Conservation (phyloP, 2,113 vertebrate genomes). For the Atrichornis clamosus region DNA sequence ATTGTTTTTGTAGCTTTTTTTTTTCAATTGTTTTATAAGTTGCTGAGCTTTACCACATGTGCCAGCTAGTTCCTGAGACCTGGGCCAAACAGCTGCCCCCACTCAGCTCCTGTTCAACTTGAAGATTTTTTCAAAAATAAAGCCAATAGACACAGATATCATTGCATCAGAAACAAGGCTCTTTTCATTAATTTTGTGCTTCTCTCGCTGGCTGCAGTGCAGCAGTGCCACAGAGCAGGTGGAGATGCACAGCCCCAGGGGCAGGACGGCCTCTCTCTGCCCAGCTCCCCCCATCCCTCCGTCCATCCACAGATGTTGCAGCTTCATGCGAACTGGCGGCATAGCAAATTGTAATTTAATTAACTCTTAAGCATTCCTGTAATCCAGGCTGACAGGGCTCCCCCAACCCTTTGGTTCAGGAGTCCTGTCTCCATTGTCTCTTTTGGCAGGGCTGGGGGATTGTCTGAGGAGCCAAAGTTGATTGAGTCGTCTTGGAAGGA, state of each 20-base stretch:
- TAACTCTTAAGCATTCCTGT: conserved; percentile 54
- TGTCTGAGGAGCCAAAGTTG: background rate
- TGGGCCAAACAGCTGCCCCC: background rate
- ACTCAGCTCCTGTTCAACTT: background rate
- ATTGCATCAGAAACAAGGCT: accelerated
- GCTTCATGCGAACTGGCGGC: conserved; percentile 71
- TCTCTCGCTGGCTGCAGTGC: background rate
- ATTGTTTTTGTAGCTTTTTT: background rate
- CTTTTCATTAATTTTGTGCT: accelerated
- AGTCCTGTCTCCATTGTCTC: background rate
- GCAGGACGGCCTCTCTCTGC: background rate
- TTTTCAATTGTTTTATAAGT: accelerated
- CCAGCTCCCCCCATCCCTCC: conserved; percentile 20
- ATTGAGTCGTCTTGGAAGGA: background rate
- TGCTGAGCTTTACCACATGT: background rate
- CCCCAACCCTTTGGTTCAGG: background rate
- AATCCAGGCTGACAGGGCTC: conserved; percentile 33
- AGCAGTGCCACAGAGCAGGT: background rate
- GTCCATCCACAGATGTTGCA: conserved; percentile 64
- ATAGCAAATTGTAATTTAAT: conserved; percentile 81
- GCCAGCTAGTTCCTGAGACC: background rate
- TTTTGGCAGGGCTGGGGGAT: background rate
- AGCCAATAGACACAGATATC: accelerated
- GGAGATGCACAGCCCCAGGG: background rate
- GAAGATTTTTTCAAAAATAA: background rate